phyloP scores from a whole-genome alignment of 2,113 vertebrate species.

The Myxocyprinus asiaticus region DNA sequence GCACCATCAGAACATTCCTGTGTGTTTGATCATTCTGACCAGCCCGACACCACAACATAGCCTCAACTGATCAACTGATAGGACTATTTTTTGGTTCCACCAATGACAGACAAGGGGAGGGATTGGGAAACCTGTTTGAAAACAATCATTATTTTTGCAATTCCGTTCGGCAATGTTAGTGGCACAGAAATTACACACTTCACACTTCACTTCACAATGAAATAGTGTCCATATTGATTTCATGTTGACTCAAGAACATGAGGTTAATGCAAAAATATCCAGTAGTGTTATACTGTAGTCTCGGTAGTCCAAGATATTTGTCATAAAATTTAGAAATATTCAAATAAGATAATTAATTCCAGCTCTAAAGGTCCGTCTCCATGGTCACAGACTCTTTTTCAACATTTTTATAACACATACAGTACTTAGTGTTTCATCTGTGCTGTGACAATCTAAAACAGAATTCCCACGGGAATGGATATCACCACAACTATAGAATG shows the following conservation, averaged over 20 bases:
- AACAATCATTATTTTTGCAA: no score
- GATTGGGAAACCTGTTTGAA: no score
- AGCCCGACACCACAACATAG: no score
- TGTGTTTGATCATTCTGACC: no score
- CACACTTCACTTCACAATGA: not conserved
- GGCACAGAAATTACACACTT: no score
- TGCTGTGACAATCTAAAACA: not conserved
- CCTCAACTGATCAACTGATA: no score
- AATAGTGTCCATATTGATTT: not conserved
- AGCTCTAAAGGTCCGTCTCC: conserved; percentile 14
- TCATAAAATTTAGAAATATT: conserved; percentile 7
- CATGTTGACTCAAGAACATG: not conserved
- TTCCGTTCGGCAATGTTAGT: no score
- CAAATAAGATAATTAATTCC: conserved; percentile 12
- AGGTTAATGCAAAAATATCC: not conserved
- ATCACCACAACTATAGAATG: not conserved
- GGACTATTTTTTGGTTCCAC: no score
- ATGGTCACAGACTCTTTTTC: conserved; percentile 27
- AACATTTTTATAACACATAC: not conserved
- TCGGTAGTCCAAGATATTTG: not conserved
- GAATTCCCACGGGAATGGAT: conserved; percentile 17
- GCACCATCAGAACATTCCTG: no score
- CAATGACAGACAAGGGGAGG: no score
- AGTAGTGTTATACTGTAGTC: not conserved
- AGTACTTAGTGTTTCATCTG: not conserved